A percentile compares a stretch with the other conserved stretches of the same genome.
Conservation (phyloP, 2,888 invertebrate species). For the Gisinianus flammeolus region DNA sequence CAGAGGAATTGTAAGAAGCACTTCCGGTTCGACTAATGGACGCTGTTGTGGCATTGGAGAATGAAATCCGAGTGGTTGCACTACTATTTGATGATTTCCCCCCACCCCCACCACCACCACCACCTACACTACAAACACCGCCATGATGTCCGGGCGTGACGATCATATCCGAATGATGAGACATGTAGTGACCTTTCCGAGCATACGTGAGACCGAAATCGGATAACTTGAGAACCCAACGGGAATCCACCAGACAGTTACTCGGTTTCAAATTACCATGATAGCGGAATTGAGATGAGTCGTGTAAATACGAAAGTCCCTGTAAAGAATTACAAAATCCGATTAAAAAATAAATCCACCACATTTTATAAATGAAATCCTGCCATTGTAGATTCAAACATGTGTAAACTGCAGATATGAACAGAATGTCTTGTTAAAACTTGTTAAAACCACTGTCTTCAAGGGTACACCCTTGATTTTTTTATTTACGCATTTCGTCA, state of each 20-base stretch:
- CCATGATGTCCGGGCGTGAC: neutral
- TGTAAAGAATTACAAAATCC: conserved; percentile 63
- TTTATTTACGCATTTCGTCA: too few relatives aligned
- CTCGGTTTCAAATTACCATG: conserved; percentile 86
- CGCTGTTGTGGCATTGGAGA: conserved; percentile 15
- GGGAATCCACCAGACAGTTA: conserved; percentile 86
- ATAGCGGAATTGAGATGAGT: conserved; percentile 78
- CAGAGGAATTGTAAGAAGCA: conserved; percentile 16
- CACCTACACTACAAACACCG: neutral
- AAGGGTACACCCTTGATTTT: too few relatives aligned
- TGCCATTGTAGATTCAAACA: neutral
- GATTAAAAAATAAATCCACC: neutral
- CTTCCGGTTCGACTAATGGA: conserved; percentile 33
- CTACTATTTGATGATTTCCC: neutral
- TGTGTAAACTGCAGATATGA: too few relatives aligned
- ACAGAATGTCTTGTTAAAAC: too few relatives aligned
- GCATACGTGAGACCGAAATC: conserved; percentile 72
- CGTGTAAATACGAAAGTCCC: conserved; percentile 84
- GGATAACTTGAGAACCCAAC: conserved; percentile 87
- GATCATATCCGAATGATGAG: conserved; percentile 26
- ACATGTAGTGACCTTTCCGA: conserved; percentile 27
- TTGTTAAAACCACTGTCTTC: too few relatives aligned
- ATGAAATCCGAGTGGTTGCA: conserved; percentile 22
- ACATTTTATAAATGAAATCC: neutral
- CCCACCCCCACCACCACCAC: neutral